These are phyloP conservation scores for Nansenia antarctica DNA, from an alignment of 2,113 vertebrate species.

Conservation along the genomic window DNA sequence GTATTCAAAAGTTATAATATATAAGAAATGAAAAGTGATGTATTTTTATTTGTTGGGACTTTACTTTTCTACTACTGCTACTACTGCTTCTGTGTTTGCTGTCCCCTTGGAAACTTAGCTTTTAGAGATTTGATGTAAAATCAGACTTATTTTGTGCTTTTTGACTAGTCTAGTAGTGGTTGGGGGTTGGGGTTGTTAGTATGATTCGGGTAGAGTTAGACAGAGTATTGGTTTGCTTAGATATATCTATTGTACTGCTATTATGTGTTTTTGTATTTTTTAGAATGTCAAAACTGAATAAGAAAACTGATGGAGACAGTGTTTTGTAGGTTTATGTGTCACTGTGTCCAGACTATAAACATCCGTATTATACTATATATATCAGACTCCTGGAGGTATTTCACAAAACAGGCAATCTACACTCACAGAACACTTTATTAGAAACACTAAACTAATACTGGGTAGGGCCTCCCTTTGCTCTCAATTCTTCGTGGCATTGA, in stretches of 20 bases:
- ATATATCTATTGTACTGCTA: conserved; percentile 54
- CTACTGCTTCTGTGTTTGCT: conserved; percentile 40
- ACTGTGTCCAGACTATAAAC: conserved; percentile 61
- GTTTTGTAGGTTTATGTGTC: conserved; percentile 66
- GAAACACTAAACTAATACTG: no score
- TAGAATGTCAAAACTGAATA: conserved; percentile 62
- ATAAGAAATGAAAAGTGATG: conserved; percentile 13
- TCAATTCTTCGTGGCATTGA: no score
- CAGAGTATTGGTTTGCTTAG: conserved; percentile 50
- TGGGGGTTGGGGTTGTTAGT: conserved; percentile 70
- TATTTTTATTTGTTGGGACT: conserved; percentile 39
- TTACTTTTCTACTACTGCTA: conserved; percentile 46
- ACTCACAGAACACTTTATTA: no score
- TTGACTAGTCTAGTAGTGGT: conserved; percentile 57
- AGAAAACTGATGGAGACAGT: conserved; percentile 52
- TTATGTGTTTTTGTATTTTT: conserved; percentile 66
- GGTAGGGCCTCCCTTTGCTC: no score
- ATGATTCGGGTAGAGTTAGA: conserved; percentile 44
- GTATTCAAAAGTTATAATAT: conserved; percentile 41
- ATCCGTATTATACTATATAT: conserved; percentile 61
- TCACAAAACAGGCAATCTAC: no score
- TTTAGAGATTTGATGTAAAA: conserved; percentile 60
- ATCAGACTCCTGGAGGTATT: no score
- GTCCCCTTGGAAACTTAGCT: conserved; percentile 43
- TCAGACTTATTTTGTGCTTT: conserved; percentile 34